Evolutionary conservation across 1,140 invertebrate genomes (phyloP), one percentile per base, ranked within the genome.

Genomic region (Aphelinus atriplicis): DNA sequence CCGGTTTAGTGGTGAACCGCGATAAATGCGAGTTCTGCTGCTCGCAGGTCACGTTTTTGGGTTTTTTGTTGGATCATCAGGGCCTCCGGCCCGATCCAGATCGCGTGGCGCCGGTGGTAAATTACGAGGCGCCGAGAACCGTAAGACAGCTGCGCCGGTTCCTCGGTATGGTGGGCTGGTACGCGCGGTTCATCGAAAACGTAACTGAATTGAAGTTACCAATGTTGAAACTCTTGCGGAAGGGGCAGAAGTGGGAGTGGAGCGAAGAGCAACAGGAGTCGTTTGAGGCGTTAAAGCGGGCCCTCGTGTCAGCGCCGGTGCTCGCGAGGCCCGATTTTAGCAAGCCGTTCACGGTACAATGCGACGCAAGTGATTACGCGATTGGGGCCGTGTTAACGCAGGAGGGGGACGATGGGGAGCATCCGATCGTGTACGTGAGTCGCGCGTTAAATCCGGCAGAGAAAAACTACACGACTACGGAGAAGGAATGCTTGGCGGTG

Each of bases 401-500:
- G 68, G 72, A 75, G 7, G 45, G 48, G 1, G 55, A 71, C 53
- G 62, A 68, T 9, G 53, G n/a, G 10, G 58, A 72, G 45, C 64
- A 69, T 9, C 65, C 71, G 1, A 72, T 76, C n/a, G 56, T 50
- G 5, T 72, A 76, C 48, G 70, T 65, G 2, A 76, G 63, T 62
- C 10, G 69, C 9, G 7, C 50, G 10, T 42, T 72, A n/a, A 69
- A 3, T 2, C 42, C 57, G 1, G n/a, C 69, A 7, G 75, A 77
- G 43, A 72, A 70, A 10, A 73, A 73, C 45, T 70, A 64, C 9
- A 26, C 77, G 1, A 83, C 80, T 3, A 87, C 84, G 0, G 88
- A 90, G 73, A 75, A 83, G 62, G 89, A 90, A 81, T 84, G 84
- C 43, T 75, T 90, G 1, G 89, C 89, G 0, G 80, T 91, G 6